A percentile compares a stretch with the other conserved stretches of the same genome.
phyloP scores from a whole-genome alignment of 2,888 invertebrate genomes.

The Drosophila colorata region DNA sequence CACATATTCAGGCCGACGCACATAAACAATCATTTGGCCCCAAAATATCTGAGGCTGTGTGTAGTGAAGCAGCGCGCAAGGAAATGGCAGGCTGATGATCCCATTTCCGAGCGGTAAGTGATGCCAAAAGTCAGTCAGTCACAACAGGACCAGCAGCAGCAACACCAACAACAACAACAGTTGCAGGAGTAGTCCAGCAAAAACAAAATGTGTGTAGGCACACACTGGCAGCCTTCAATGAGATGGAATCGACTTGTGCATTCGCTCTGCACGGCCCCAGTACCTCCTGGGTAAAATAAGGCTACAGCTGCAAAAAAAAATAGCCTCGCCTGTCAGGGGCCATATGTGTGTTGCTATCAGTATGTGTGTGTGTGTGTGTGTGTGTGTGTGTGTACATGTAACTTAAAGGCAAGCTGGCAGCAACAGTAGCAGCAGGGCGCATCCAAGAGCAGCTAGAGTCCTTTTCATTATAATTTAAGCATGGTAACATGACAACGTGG shows the following conservation, averaged over 20 bases:
- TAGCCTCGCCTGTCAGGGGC: constrained; percentile 24
- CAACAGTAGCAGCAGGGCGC: constrained; percentile 46
- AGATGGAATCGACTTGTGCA: constrained; percentile 75
- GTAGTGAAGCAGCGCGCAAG: constrained; percentile 78
- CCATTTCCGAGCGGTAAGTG: constrained; percentile 84
- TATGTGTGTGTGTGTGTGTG: constrained; percentile 14
- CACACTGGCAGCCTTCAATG: constrained; percentile 67
- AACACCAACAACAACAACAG: constrained; percentile 18
- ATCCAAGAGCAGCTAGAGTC: constrained; percentile 62
- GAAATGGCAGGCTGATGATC: constrained; percentile 84
- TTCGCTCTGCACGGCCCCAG: constrained; percentile 54
- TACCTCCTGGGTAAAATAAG: constrained; percentile 64
- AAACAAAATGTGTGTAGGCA: constrained; percentile 42
- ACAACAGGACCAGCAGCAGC: constrained; percentile 36
- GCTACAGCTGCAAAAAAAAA: constrained; percentile 45
- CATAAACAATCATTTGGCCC: constrained; percentile 80
- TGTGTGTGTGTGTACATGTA: constrained; percentile 23
- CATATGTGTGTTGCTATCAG: constrained; percentile 10
- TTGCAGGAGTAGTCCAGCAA: constrained; percentile 33
- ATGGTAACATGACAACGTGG: constrained; percentile 81
- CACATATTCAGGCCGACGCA: constrained; percentile 17
- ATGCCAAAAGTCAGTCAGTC: constrained; percentile 80
- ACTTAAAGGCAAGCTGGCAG: constrained; percentile 45
- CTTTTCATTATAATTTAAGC: constrained; percentile 83
- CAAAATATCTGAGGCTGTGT: constrained; percentile 58